Evolutionary conservation across 2,113 vertebrate species (phyloP).

Genomic region (Catharus bicknelli): DNA sequence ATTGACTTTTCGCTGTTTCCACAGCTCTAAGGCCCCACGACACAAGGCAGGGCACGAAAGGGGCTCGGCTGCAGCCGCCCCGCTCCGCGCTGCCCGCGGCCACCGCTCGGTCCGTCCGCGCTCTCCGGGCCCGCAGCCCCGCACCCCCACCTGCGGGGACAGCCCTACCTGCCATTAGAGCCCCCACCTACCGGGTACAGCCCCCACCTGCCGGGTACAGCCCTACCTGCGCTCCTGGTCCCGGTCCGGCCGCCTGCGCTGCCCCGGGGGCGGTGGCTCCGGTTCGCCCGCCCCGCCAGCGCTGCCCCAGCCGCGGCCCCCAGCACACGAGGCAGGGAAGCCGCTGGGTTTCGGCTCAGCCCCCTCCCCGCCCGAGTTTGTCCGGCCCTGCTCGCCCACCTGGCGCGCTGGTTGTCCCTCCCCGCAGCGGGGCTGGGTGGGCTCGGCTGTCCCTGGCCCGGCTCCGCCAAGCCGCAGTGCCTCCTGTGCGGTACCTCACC

Average conservation of each 20-base stretch:
- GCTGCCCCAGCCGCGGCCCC: neutral
- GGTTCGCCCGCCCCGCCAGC: neutral
- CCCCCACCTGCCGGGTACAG: no score
- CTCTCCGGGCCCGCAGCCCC: no score
- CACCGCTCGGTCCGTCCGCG: neutral
- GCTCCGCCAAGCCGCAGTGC: neutral
- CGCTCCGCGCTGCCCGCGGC: neutral
- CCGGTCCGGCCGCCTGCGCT: neutral
- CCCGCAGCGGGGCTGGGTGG: neutral
- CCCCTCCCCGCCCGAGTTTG: neutral
- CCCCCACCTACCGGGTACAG: no score
- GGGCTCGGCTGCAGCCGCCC: neutral
- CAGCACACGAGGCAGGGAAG: accelerated
- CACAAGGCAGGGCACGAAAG: neutral
- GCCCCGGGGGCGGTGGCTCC: neutral
- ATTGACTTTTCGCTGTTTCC: accelerated
- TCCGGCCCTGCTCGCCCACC: neutral
- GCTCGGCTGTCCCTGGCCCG: neutral
- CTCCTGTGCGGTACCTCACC: neutral
- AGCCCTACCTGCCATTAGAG: no score
- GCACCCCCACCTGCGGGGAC: no score
- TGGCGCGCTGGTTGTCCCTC: neutral
- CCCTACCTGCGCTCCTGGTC: no score
- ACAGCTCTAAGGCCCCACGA: neutral
- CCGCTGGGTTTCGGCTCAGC: neutral